Evolutionary conservation across 2,888 invertebrate genomes (phyloP).

Genomic region (Apodemia mormo): DNA sequence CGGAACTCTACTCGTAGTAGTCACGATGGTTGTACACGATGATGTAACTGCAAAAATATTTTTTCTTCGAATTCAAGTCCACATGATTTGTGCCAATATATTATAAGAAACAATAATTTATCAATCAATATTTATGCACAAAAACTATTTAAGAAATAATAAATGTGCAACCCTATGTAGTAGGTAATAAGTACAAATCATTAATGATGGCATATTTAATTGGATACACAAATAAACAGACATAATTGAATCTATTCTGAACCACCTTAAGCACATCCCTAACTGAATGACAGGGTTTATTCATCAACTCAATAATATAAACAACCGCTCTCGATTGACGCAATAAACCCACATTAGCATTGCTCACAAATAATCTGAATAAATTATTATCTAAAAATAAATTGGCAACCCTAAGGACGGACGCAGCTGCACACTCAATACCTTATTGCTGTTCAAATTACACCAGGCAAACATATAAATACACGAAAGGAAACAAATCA

Average conservation of each 20-base stretch:
- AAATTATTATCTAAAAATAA: conserved; percentile 71
- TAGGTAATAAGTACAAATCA: not conserved
- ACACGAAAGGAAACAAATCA: conserved; percentile 33
- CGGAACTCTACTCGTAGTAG: no score
- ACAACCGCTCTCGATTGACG: conserved; percentile 47
- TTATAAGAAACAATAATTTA: no score
- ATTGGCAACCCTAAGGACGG: conserved; percentile 68
- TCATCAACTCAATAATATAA: conserved; percentile 42
- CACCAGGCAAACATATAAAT: conserved; percentile 48
- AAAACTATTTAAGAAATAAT: not conserved
- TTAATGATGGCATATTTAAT: not conserved
- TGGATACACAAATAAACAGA: conserved; percentile 2
- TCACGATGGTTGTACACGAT: no score
- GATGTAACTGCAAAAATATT: no score
- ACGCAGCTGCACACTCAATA: conserved; percentile 72
- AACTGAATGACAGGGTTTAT: conserved; percentile 28
- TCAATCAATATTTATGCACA: no score
- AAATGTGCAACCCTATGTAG: not conserved
- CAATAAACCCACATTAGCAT: conserved; percentile 58
- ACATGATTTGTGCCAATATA: no score
- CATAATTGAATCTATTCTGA: conserved; percentile 9
- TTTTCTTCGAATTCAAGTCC: no score
- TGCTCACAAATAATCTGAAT: conserved; percentile 60
- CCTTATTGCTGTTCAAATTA: conserved; percentile 70
- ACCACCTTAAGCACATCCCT: conserved; percentile 26